phyloP scores from a whole-genome alignment of 2,797 vertebrate genomes.

The Columba guinea region DNA sequence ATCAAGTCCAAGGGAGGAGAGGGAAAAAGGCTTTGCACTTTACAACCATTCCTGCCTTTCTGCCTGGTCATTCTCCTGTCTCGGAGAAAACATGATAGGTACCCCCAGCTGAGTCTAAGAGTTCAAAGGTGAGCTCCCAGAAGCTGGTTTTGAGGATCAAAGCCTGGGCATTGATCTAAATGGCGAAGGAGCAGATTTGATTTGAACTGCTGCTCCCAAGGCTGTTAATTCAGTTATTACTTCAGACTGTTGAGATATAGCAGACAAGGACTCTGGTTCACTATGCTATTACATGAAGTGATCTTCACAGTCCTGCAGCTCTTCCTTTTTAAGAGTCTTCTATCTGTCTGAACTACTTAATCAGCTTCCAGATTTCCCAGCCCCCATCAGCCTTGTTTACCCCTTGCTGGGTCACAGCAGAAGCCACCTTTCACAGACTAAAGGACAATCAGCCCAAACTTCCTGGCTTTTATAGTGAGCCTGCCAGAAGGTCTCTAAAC shows the following conservation, averaged over 20 bases:
- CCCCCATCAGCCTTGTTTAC: not conserved
- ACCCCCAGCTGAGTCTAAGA: not conserved
- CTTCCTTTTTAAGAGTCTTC: not conserved
- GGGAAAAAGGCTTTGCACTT: not conserved
- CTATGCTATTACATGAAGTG: not conserved
- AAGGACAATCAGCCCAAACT: not conserved
- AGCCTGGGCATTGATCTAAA: not conserved
- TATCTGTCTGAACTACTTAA: not conserved
- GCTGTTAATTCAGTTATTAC: not conserved
- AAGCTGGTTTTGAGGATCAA: not conserved
- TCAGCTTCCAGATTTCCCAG: not conserved
- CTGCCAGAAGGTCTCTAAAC: not conserved
- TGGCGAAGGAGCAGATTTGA: not conserved
- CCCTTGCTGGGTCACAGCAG: not conserved
- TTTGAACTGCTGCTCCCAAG: not conserved
- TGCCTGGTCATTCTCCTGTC: not conserved
- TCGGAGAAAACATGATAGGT: not conserved
- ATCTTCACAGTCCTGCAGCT: not conserved
- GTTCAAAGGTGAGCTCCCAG: constrained; percentile 1
- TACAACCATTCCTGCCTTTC: not conserved
- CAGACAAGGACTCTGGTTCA: not conserved
- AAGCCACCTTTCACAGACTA: not conserved
- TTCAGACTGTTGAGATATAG: not conserved
- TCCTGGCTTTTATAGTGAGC: not conserved
- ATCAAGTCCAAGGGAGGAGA: not conserved